Conservation (phyloP, 1,140 invertebrate species). For the Cryptotermes secundus region DNA sequence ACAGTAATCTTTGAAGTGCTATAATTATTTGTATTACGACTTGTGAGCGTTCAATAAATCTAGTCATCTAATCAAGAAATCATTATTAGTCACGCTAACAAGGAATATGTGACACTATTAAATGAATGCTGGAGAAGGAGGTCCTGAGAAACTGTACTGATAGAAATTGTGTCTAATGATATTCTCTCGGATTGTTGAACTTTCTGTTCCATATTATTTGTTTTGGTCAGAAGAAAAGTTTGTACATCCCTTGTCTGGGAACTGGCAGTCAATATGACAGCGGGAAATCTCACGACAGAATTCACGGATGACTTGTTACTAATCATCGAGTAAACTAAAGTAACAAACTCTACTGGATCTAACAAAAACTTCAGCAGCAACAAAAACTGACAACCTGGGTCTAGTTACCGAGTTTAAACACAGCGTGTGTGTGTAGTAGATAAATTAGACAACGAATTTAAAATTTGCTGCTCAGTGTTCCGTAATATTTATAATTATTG, state of each 20-base stretch:
- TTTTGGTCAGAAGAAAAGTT: not conserved
- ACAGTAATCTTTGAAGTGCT: no score
- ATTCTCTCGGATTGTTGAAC: no score
- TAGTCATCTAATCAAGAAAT: no score
- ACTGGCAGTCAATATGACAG: not conserved
- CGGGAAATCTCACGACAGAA: not conserved
- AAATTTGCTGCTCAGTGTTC: not conserved
- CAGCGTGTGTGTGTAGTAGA: not conserved
- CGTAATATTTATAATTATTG: not conserved
- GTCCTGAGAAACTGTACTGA: no score
- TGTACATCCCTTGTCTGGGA: not conserved
- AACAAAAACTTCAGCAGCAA: not conserved
- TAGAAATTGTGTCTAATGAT: no score
- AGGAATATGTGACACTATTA: no score
- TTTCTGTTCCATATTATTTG: no score
- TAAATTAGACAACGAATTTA: not conserved
- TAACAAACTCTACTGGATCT: not conserved
- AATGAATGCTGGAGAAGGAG: no score
- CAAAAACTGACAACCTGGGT: not conserved
- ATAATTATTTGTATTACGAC: no score
- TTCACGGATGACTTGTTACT: constrained; percentile 11
- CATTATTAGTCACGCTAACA: no score
- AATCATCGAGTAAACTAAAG: not conserved
- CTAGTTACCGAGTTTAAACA: not conserved
- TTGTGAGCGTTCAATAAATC: no score